Conservation (phyloP, 2,797 vertebrate genomes). For the Schizopygopsis pylzovi region DNA sequence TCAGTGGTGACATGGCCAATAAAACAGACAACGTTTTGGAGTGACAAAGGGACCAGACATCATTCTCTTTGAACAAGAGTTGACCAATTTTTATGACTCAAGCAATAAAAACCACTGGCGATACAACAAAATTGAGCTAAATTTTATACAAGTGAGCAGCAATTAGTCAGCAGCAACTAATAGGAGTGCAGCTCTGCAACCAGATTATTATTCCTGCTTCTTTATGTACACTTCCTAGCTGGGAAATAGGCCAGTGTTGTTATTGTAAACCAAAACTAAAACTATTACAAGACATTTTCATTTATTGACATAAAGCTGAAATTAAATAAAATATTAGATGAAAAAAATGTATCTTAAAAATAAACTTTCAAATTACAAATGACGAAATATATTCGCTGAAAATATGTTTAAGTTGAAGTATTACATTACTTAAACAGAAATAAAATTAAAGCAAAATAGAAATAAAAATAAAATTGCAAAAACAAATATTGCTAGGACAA, state of each 20-base stretch:
- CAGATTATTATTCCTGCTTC: not conserved
- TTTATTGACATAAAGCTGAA: not conserved
- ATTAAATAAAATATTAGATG: not conserved
- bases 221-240: not conserved
- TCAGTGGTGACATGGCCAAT: not conserved
- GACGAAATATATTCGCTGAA: not conserved
- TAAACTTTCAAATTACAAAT: not conserved
- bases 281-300: not conserved
- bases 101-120: not conserved
- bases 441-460: not conserved
- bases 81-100: not conserved
- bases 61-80: not conserved
- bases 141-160: not conserved
- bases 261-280: not conserved
- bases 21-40: not conserved
- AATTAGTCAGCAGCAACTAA: not conserved
- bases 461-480: not conserved
- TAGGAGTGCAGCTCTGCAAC: not conserved
- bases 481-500: not conserved
- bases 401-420: not conserved
- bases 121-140: not conserved
- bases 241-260: not conserved
- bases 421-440: not conserved
- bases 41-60: not conserved
- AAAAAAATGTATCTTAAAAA: not conserved